Conservation (phyloP, 2,113 vertebrate species). For the Tachuris rubrigastra region DNA sequence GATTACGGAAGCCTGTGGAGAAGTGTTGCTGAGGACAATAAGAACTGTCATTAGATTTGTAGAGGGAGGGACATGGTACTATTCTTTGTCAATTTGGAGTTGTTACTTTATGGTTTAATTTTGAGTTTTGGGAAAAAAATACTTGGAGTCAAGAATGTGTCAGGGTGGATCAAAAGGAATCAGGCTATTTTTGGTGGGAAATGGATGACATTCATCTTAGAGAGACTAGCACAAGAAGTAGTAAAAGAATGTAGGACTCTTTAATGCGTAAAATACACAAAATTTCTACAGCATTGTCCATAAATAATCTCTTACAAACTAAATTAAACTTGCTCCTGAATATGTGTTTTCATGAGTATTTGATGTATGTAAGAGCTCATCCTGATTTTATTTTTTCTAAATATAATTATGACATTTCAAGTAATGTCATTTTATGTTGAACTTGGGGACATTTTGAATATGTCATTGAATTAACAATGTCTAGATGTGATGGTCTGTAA, state of each 20-base stretch:
- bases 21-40: conserved; percentile 62
- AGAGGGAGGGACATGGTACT: background rate
- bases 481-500: background rate
- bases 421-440: background rate
- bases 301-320: background rate
- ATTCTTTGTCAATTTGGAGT: conserved; percentile 6
- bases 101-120: conserved; percentile 39
- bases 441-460: background rate
- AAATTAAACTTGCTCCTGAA: background rate
- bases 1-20: conserved; percentile 70
- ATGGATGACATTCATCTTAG: background rate
- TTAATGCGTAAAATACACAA: background rate
- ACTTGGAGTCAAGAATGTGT: background rate
- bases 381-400: background rate
- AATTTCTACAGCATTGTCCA: background rate
- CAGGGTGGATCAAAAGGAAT: background rate
- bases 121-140: background rate
- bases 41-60: conserved; percentile 58
- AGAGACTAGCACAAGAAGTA: background rate
- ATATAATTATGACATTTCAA: background rate
- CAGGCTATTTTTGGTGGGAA: background rate
- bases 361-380: background rate
- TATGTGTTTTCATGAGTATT: background rate
- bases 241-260: background rate
- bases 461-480: background rate